phyloP scores from a whole-genome alignment of 2,113 vertebrate genomes.

The Glaucidium brasilianum region DNA sequence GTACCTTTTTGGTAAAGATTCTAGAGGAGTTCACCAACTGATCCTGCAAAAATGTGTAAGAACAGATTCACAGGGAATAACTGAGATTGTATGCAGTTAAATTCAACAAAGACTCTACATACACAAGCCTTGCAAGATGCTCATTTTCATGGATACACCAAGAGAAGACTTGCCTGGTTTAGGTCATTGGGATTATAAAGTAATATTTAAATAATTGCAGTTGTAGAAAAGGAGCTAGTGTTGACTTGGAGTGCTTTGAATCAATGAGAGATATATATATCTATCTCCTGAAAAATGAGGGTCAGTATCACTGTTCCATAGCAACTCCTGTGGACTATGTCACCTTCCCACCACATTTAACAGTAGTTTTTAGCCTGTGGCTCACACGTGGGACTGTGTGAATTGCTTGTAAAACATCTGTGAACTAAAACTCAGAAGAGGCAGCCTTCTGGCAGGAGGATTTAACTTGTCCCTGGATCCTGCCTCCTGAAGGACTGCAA shows the following conservation, averaged over 20 bases:
- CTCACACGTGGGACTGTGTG: rapidly evolving
- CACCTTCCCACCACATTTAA: background rate
- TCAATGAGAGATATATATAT: rapidly evolving
- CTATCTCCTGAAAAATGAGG: background rate
- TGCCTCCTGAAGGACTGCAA: background rate
- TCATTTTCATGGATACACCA: background rate
- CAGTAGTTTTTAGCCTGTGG: background rate
- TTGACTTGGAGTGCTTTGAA: background rate
- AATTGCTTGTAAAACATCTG: background rate
- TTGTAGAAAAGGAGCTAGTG: background rate
- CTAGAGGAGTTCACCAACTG: background rate
- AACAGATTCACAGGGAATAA: rapidly evolving
- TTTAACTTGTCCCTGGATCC: background rate
- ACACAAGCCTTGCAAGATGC: background rate
- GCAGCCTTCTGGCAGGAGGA: background rate
- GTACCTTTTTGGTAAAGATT: background rate
- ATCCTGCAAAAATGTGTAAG: background rate
- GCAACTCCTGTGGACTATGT: background rate
- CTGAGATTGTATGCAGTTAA: background rate
- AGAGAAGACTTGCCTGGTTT: background rate
- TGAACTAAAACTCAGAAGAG: background rate
- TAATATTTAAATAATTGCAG: background rate
- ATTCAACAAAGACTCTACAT: background rate
- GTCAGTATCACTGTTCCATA: background rate
- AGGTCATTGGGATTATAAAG: background rate